Base-by-base conservation (phyloP, 2,888 invertebrate species). In the Ommatoiulus sabulosus region DNA sequence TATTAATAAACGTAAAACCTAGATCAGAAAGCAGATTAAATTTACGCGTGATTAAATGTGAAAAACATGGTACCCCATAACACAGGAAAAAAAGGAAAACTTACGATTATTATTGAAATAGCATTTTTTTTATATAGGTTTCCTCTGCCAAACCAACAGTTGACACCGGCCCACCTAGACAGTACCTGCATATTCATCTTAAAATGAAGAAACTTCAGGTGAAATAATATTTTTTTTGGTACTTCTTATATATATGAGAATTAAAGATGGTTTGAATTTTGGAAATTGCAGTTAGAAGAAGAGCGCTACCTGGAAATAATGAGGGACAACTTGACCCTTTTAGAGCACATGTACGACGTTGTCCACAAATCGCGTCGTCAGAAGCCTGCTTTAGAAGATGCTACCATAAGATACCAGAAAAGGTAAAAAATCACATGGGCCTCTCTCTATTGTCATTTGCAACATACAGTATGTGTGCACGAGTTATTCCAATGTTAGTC, bases 241-340 rank as follows among this genome's bases (percentile, higher is more conserved):
- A 35, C 20, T 24, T 35, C 0, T 35, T 43, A n/a, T 43, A 24
- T 24, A 35, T 35, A 35, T 35, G 35, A 1, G 35, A 80, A 35
- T 80, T 80, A 17, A 15, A 35, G 0, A 84, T 84, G 15, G 24
- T 84, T 20, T 84, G 10, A 44, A 10, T 86, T 12, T 44, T 44
- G 35, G 0, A 57, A 44, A 52, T 46, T 52, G 4, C 15, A 88
- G 88, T 8, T 80, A 24, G 88, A 88, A 88, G 88, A 88, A 84
- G 88, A 88, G 44, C 44, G 88, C 2, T 80, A 44, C 20, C 20
- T 48, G n/a, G 88, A 88, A 88, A 88, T 88, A 43, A 88, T 88
- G 88, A 8, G 88, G 17, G 88, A 88, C 80, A 88, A 88, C 72
- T 88, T 88, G 46, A 88, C 88, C n/a, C 80, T 88, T 44, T 44